Evolutionary conservation across 2,797 vertebrate species (phyloP), one percentile per base, ranked within the genome.

Genomic region (Thamnophis elegans): DNA sequence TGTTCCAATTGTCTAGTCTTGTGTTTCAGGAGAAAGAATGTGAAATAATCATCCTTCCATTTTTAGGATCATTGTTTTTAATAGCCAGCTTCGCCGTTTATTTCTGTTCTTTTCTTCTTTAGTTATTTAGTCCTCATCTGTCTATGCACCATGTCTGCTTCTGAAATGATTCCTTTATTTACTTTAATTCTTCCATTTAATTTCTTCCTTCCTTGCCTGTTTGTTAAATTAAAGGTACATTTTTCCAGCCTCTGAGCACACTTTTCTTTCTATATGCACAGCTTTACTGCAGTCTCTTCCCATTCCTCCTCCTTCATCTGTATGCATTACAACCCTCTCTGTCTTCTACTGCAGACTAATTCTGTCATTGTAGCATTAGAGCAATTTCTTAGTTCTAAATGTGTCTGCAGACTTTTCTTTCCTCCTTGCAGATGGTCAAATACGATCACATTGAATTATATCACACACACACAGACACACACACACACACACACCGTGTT

Each of bases 331-430:
- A 88, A n/a, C 47, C n/a, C 85, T 78, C 87, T 88, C 62, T 60
- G 54, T 68, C 47, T 93, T 58, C 42, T 11, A 28, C 92, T 88
- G 89, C 92, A 93, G 92, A 90, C 62, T 51, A 73, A 47, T 32
- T 90, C 85, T 28, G 62, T 90, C 47, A 55, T 90, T n/a, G 14
- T 42, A 90, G 85, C 42, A 26, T 90, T 88, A 28, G 22, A 90
- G 85, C 89, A 90, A 90, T 93, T 28, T 78, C 78, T 87, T 60
- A 36, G 65, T 65, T 90, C 42, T 32, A 32, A 90, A 78, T 82
- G 55, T 87, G 82, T 93, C 85, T 54, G 89, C 62, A 53, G 89
- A n/a, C 18, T 87, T 54, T n/a, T n/a, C 47, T 32, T 47, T 58
- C 5, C 68, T 90, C 54, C 55, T 90, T 90, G 36, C 6, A 53